Evolutionary conservation across 1,140 invertebrate species (phyloP).

Genomic region (Drosophila oshimai): DNA sequence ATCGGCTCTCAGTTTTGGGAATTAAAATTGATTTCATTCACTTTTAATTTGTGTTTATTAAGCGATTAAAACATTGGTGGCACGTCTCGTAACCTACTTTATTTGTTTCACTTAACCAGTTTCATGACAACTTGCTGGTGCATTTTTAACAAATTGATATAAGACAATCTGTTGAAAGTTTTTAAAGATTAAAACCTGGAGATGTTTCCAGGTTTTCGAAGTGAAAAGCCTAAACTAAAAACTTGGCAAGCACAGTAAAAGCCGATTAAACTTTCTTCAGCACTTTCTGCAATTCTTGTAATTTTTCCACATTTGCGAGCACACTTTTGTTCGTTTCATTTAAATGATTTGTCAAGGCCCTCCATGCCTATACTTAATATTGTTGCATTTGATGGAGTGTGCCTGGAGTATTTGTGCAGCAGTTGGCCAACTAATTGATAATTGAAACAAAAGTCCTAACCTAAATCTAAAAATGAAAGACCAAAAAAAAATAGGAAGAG

Average conservation of each 20-base stretch:
- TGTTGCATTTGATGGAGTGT: slow-evolving; percentile 60
- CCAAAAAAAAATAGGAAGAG: slow-evolving; percentile 28
- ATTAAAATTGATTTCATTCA: slow-evolving; percentile 10
- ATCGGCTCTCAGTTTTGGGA: slow-evolving; percentile 27
- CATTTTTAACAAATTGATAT: too few species aligned
- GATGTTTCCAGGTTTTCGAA: neutral
- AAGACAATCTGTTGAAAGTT: slow-evolving; percentile 21
- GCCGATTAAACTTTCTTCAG: slow-evolving; percentile 22
- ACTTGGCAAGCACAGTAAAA: slow-evolving; percentile 6
- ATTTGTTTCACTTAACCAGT: neutral
- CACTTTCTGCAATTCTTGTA: slow-evolving; percentile 27
- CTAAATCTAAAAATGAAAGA: slow-evolving; percentile 27
- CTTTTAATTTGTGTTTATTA: slow-evolving; percentile 26
- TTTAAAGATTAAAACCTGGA: neutral
- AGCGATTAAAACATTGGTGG: neutral
- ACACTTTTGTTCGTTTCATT: slow-evolving; percentile 16
- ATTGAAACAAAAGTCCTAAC: slow-evolving; percentile 65
- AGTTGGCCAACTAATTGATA: slow-evolving; percentile 70
- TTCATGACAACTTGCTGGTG: neutral
- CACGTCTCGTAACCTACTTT: slow-evolving; percentile 32
- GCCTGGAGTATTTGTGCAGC: slow-evolving; percentile 24
- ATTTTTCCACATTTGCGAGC: slow-evolving; percentile 4
- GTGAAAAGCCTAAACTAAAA: slow-evolving; percentile 14
- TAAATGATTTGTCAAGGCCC: slow-evolving; percentile 9
- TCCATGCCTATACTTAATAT: slow-evolving; percentile 37